Conservation (phyloP, 2,888 invertebrate genomes). For the Acleris sparsana region DNA sequence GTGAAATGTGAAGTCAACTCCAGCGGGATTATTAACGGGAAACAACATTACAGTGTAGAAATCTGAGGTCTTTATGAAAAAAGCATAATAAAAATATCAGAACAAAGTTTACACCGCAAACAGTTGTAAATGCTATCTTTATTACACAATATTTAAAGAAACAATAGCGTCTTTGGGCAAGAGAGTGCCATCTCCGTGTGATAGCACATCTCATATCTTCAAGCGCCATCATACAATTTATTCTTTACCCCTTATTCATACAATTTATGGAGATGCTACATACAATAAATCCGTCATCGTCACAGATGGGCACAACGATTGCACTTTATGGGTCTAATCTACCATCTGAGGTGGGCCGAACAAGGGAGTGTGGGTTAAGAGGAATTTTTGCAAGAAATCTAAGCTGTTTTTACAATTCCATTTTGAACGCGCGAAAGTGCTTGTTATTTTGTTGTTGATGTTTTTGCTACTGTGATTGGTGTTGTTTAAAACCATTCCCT, state of each 20-base stretch:
- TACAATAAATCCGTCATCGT: conserved; percentile 52
- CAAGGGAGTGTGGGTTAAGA: conserved; percentile 46
- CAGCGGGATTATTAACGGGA: too few species aligned
- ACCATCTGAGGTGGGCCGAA: conserved; percentile 62
- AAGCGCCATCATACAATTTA: conserved; percentile 45
- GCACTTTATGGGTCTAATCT: conserved; percentile 51
- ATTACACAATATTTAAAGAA: too few species aligned
- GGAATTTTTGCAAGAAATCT: conserved; percentile 32
- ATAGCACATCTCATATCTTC: conserved; percentile 39
- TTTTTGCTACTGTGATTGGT: not conserved
- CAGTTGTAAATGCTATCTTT: too few species aligned
- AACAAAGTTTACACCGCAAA: too few species aligned
- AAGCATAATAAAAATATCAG: too few species aligned
- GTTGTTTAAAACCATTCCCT: too few species aligned
- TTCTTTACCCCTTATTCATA: not conserved
- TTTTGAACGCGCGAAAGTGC: conserved; percentile 5
- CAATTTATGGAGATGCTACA: conserved; percentile 28
- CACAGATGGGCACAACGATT: conserved; percentile 48
- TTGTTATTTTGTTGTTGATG: not conserved
- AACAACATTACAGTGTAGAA: too few species aligned
- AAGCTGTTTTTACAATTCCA: conserved; percentile 21
- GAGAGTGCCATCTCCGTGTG: conserved; percentile 8
- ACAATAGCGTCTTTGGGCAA: too few species aligned
- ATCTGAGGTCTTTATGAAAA: too few species aligned
- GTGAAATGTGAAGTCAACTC: too few species aligned